Evolutionary conservation across 2,113 vertebrate species (phyloP), one percentile per base, ranked within the genome.

Genomic region (Myanophis thanlyinensis): DNA sequence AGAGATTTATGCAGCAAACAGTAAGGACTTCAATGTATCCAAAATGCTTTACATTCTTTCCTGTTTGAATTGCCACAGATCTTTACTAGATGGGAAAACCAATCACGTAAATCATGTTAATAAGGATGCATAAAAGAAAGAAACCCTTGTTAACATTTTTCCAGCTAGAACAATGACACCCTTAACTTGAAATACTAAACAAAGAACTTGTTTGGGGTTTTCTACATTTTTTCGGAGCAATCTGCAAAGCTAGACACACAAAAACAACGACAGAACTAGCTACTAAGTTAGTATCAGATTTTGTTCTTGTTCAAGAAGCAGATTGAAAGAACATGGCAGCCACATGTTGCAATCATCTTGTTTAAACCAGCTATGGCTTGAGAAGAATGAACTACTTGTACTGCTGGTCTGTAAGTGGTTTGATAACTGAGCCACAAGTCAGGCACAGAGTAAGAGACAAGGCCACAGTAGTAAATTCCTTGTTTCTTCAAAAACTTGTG

Each of bases 21-120:
- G 93, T 0, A 94, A 91, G 91, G 94, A 92, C 94, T 96, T 22
- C n/a, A 89, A 2, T 62, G 96, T 62, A 20, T 56, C 67, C 96
- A 90, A 94, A 96, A 96, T 95, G 94, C 94, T 93, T 97, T 92
- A 95, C 93, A 93, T 96, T 95, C 91, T 96, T 91, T 93, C 56
- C 93, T 62, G 92, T 95, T 94, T 89, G 93, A 94, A 90, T 93
- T 91, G 90, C 95, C 96, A 97, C 91, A 94, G 94, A 88, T 95
- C 93, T 95, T 95, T 90, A 49, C 92, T 95, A 95, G 95, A 96
- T 94, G 97, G 96, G 56, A 35, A 47, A 95, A 90, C 94, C 93
- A 95, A 95, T 95, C 94, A 95, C 90, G 88, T 93, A 96, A 94
- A 94, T 56, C 56, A 96, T 96, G 96, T 73, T 96, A 96, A 95